Evolutionary conservation across 2,888 invertebrate genomes (phyloP).

Genomic region (Pseudoips prasinana): DNA sequence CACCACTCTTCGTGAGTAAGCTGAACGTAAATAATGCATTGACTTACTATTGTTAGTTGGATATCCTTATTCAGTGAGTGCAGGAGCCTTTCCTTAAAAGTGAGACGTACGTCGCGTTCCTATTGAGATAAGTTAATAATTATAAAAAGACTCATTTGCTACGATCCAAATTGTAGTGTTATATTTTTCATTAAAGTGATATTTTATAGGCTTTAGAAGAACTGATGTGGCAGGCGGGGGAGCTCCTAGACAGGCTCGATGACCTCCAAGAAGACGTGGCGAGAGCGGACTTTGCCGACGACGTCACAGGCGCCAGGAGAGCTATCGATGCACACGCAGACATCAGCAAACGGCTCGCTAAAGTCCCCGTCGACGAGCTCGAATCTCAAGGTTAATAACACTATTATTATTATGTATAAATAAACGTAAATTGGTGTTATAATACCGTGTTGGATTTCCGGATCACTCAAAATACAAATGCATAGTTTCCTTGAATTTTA

Average conservation of each 20-base stretch:
- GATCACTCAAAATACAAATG: too few species aligned
- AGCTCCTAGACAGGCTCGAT: slow-evolving; percentile 95
- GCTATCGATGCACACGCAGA: slow-evolving; percentile 96
- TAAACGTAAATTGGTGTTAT: too few species aligned
- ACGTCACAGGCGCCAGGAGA: slow-evolving; percentile 94
- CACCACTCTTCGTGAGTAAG: slow-evolving; percentile 27
- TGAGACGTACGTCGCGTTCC: neutral
- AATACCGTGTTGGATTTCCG: too few species aligned
- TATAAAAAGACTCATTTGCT: too few species aligned
- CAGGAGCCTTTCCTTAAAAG: slow-evolving; percentile 14
- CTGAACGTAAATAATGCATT: slow-evolving; percentile 20
- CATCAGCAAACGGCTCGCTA: slow-evolving; percentile 95
- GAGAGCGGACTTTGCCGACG: slow-evolving; percentile 96
- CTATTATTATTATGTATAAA: too few species aligned
- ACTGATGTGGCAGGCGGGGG: slow-evolving; percentile 97
- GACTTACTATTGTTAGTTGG: slow-evolving; percentile 27
- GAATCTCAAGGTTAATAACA: slow-evolving; percentile 87
- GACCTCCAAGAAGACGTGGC: slow-evolving; percentile 96
- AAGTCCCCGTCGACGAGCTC: slow-evolving; percentile 96
- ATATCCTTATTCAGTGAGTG: slow-evolving; percentile 27
- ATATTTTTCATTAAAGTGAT: too few species aligned
- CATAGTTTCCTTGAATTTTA: too few species aligned
- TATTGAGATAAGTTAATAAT: too few species aligned
- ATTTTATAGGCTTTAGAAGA: slow-evolving; percentile 90
- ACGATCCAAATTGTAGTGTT: too few species aligned